Conservation (phyloP, 1,140 invertebrate species). For the Drosophila kepulauana region DNA sequence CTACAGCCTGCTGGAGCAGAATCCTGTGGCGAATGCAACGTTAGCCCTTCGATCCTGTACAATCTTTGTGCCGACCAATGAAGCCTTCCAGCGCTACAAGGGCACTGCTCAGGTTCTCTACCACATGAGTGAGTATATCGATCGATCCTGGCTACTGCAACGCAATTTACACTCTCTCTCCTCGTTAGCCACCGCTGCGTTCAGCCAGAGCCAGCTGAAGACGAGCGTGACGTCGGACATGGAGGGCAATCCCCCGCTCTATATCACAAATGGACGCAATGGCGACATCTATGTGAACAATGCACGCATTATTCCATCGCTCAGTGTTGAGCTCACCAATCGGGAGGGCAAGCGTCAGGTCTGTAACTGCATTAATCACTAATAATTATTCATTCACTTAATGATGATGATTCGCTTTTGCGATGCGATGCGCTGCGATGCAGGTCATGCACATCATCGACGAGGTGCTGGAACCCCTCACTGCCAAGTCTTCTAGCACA, state of each 20-base stretch:
- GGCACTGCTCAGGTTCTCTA: constrained; percentile 89
- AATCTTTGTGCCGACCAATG: constrained; percentile 92
- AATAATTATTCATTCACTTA: too few species aligned
- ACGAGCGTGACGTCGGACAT: constrained; percentile 90
- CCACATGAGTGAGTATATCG: constrained; percentile 90
- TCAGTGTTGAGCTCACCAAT: constrained; percentile 88
- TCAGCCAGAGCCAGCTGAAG: constrained; percentile 89
- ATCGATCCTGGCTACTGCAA: constrained; percentile 27
- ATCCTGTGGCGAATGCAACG: constrained; percentile 88
- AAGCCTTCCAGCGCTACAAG: constrained; percentile 90
- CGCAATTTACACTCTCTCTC: constrained; percentile 60
- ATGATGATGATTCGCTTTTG: neutral
- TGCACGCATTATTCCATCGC: constrained; percentile 89
- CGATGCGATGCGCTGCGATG: neutral
- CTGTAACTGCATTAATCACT: constrained; percentile 47
- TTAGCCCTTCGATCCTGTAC: constrained; percentile 89
- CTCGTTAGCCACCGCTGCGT: constrained; percentile 89
- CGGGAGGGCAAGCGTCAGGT: constrained; percentile 89
- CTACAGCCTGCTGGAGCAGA: constrained; percentile 89
- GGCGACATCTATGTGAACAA: constrained; percentile 93
- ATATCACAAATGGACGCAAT: constrained; percentile 89
- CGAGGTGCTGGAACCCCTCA: constrained; percentile 91
- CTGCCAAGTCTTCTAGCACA: constrained; percentile 86
- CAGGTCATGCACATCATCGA: constrained; percentile 94
- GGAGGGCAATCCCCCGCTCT: constrained; percentile 92